Base-by-base conservation (phyloP, 2,888 invertebrate genomes). In the Vanessa cardui region DNA sequence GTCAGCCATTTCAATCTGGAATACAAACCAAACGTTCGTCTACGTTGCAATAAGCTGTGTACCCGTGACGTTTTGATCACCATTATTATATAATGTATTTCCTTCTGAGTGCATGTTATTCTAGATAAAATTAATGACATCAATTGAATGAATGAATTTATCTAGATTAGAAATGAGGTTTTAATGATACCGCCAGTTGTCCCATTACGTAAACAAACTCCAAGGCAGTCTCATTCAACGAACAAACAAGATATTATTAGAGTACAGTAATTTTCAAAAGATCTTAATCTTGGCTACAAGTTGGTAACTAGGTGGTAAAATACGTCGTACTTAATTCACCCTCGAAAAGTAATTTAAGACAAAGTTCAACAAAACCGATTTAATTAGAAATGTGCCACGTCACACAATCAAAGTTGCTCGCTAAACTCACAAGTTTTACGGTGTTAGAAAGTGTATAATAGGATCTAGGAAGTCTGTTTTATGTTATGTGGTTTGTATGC, bases 301-400 rank as follows among this genome's bases (percentile, higher is more conserved):
- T 64, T 58, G 15, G 21, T 33, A 61, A 60, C 65, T 46, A 18
- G 60, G 46, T 33, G 33, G 54, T 26, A n/a, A 47, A 52, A 47
- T 52, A 33, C 21, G 56, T 15, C 18, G 26, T 58, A 49, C 54
- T 56, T 56, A 56, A 56, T 33, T 33, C 56, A 18, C 56, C 33
- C 56, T 39, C 56, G 1, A 56, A 54, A 54, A 54, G 52, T 54
- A 54, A 54, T 54, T 54, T 54, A 54, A 52, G 49, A 66, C 33
- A 33, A 70, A 68, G 65, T 70, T 62, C 31, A 60, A 62, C 58
- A 26, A 65, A 62, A 60, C 50, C 60, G 46, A 68, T 66, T 65
- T 65, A 68, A 71, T 71, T 71, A 63, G 65, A 71, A 71, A 71
- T 70, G 21, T 68, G 65, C 62, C 65, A 56, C 58, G 64, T 64